Percentiles rank a stretch among this genome's conserved stretches.
phyloP scores from a whole-genome alignment of 2,113 vertebrate species.

The Megalops atlanticus region DNA sequence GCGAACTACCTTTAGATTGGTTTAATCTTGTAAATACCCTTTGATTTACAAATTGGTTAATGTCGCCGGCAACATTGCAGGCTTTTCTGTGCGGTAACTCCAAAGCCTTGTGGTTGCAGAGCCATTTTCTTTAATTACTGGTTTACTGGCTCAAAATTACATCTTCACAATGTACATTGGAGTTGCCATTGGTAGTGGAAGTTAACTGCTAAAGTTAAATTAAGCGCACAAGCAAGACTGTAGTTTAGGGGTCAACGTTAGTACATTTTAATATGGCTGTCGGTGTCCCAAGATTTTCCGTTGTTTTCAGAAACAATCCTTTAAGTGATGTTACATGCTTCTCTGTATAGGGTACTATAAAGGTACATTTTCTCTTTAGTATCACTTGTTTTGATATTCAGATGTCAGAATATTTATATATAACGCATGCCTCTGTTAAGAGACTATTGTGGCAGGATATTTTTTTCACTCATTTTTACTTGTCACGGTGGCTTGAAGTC shows the following conservation, averaged over 20 bases:
- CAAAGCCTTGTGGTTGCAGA: conserved; percentile 21
- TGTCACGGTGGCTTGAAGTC: not conserved
- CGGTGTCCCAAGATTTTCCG: not conserved
- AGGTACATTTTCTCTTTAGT: not conserved
- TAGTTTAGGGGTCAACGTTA: no score
- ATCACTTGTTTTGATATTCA: not conserved
- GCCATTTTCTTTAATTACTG: conserved; percentile 29
- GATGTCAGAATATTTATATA: not conserved
- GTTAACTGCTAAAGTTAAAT: no score
- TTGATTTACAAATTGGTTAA: conserved; percentile 5
- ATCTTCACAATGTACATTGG: not conserved
- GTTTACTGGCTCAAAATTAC: not conserved
- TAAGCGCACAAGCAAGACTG: no score
- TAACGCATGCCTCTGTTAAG: not conserved
- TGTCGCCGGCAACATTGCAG: not conserved
- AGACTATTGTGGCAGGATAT: not conserved
- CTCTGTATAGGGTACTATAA: not conserved
- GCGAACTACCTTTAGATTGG: not conserved
- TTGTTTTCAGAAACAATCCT: not conserved
- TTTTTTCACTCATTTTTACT: not conserved
- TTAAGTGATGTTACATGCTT: not conserved
- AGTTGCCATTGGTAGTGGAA: not conserved
- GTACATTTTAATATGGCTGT: not conserved
- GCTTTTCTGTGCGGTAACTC: not conserved
- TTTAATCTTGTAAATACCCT: not conserved